Evolutionary conservation across 2,797 vertebrate genomes (phyloP), one percentile per base, ranked within the genome.

Genomic region (Amblyopsis hoosieri): DNA sequence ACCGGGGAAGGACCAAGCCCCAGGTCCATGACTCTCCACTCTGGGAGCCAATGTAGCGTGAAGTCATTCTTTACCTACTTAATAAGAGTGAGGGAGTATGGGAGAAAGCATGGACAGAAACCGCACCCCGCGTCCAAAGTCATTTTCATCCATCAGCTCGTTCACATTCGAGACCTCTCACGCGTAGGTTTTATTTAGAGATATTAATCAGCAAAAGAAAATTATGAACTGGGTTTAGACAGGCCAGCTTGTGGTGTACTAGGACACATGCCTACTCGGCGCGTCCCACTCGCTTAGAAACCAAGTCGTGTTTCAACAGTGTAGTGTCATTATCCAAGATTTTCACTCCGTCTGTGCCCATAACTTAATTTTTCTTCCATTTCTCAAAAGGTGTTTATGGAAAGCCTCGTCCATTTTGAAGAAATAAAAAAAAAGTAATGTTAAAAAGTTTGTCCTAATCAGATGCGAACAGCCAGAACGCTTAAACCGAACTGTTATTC

Each of bases 401-500:
- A 90, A 89, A 86, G 75, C 82, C 62, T 85, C 54, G 61, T 64
- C 78, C 76, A 70, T 85, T 88, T 76, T 66, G 62, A 76, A 77
- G 55, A 64, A 42, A 76, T 69, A 70, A 68, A 64, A 78, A 71
- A 49, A 69, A 72, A 42, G 70, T 53, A 80, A 70, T 56, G 71
- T 64, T 67, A 60, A 66, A 65, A 29, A 81, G 73, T 80, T 74
- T 78, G 71, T 75, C 68, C 78, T 89, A 90, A 91, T 90, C 86
- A 87, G 82, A 87, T 85, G 84, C 73, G 70, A 79, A 68, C 71
- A 80, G 73, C 78, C 74, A 60, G 62, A 72, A 76, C 66, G 74
- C 81, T 81, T 80, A 80, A 78, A 83, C 83, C 62, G 42, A 74
- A 60, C 78, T 89, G 80, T 89, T 91, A 79, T 90, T 90, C 75